A percentile compares a stretch with the other conserved stretches of the same genome.
Conservation (phyloP, 2,888 invertebrate species). For the Sympetrum striolatum region DNA sequence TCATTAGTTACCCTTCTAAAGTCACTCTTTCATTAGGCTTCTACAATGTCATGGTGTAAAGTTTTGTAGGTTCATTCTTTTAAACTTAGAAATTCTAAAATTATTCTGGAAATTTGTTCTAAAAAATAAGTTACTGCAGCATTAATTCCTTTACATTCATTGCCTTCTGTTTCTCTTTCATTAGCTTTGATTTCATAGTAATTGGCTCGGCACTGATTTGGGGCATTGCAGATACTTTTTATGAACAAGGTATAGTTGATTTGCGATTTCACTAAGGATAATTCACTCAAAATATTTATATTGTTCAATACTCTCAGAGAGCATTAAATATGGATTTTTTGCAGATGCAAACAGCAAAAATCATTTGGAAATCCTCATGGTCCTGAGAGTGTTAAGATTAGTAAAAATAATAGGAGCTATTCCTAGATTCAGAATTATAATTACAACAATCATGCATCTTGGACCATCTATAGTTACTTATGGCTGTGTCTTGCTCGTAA, state of each 20-base stretch:
- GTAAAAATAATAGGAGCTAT: constrained; percentile 59
- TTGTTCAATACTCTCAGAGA: not conserved
- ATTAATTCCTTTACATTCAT: not conserved
- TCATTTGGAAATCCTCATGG: constrained; percentile 59
- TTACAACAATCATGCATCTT: constrained; percentile 60
- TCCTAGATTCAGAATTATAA: constrained; percentile 59
- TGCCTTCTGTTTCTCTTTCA: constrained; percentile 46
- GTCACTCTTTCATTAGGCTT: too few relatives aligned
- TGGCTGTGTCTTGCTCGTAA: constrained; percentile 59
- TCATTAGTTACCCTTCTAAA: too few relatives aligned
- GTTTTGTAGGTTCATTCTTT: too few relatives aligned
- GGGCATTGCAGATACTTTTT: constrained; percentile 49
- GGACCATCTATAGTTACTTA: constrained; percentile 60
- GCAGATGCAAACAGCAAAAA: constrained; percentile 54
- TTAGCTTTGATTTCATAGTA: constrained; percentile 60
- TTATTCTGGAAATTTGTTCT: too few relatives aligned
- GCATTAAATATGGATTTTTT: constrained; percentile 43
- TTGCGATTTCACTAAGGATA: too few relatives aligned
- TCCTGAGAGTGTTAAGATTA: constrained; percentile 59
- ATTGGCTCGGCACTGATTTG: constrained; percentile 57
- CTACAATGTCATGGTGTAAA: too few relatives aligned
- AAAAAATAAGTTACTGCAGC: not conserved
- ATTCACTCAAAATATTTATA: not conserved
- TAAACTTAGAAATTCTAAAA: too few relatives aligned
- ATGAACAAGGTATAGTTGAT: not conserved